Conservation (phyloP, 2,888 invertebrate genomes). For the Tachina grossa region DNA sequence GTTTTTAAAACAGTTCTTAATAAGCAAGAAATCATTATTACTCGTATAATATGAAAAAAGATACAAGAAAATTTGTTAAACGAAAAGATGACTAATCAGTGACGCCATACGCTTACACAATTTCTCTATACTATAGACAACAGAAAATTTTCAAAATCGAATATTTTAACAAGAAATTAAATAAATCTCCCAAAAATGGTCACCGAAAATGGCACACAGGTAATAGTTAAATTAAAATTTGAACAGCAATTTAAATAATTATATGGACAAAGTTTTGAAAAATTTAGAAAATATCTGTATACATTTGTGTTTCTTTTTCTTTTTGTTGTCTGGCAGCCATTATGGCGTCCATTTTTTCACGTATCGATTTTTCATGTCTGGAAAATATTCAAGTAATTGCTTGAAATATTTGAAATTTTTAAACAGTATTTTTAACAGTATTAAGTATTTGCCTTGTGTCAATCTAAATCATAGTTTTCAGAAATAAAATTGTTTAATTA, state of each 20-base stretch:
- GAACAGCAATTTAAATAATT: conserved; percentile 11
- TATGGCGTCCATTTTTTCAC: conserved; percentile 81
- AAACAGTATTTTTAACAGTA: not conserved
- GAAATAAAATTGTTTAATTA: too few relatives aligned
- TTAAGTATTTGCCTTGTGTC: not conserved
- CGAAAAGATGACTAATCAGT: conserved; percentile 80
- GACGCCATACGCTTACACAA: conserved; percentile 81
- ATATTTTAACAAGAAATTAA: conserved; percentile 45
- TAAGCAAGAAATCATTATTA: conserved; percentile 34
- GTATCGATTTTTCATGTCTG: conserved; percentile 80
- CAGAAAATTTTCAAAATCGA: conserved; percentile 53
- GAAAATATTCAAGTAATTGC: conserved; percentile 22
- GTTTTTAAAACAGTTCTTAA: conserved; percentile 62
- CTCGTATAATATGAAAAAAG: conserved; percentile 33
- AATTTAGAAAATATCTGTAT: conserved; percentile 34
- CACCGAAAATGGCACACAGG: conserved; percentile 83
- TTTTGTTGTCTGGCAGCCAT: conserved; percentile 76
- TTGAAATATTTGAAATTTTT: not conserved
- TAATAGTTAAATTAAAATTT: conserved; percentile 72
- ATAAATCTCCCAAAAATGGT: conserved; percentile 79
- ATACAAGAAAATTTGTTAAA: conserved; percentile 63
- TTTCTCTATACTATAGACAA: conserved; percentile 78
- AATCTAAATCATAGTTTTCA: too few relatives aligned
- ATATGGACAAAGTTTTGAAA: not conserved
- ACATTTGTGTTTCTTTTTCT: conserved; percentile 55